phyloP scores from a whole-genome alignment of 2,113 vertebrate species.

The Tamias sibiricus region DNA sequence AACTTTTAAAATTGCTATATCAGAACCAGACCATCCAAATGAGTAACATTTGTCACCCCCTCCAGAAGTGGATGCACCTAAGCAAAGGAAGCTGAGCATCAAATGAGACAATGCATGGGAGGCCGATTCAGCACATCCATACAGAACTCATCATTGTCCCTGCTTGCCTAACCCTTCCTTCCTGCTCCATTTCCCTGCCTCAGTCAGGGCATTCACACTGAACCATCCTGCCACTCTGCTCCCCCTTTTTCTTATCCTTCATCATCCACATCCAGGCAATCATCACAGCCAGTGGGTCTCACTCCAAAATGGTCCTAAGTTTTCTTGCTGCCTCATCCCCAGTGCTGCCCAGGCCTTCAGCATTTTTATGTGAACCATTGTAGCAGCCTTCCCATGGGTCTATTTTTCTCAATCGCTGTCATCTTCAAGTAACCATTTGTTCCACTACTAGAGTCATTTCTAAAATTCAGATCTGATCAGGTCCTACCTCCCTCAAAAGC shows the following conservation, averaged over 20 bases:
- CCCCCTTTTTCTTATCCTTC: fast-evolving
- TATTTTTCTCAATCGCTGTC: background rate
- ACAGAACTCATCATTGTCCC: fast-evolving
- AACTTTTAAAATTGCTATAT: background rate
- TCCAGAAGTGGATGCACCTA: background rate
- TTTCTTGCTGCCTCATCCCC: background rate
- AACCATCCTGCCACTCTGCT: background rate
- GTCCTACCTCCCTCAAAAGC: background rate
- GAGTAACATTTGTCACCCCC: no score
- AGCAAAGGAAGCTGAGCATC: background rate
- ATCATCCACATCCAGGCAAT: background rate
- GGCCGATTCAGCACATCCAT: background rate
- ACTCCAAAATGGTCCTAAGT: background rate
- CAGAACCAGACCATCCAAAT: no score
- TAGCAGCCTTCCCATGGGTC: background rate
- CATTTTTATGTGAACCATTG: fast-evolving
- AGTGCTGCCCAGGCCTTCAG: fast-evolving
- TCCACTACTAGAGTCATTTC: background rate
- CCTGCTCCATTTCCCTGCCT: fast-evolving
- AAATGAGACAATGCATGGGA: background rate
- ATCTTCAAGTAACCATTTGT: fast-evolving
- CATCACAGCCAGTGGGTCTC: background rate
- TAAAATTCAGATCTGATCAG: background rate
- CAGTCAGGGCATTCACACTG: fast-evolving
- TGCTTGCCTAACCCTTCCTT: fast-evolving